Percentiles rank a stretch among this genome's conserved stretches.
These are phyloP conservation scores for Barypeithes pellucidus DNA, from an alignment of 2,888 invertebrate species.

Conservation along the genomic window DNA sequence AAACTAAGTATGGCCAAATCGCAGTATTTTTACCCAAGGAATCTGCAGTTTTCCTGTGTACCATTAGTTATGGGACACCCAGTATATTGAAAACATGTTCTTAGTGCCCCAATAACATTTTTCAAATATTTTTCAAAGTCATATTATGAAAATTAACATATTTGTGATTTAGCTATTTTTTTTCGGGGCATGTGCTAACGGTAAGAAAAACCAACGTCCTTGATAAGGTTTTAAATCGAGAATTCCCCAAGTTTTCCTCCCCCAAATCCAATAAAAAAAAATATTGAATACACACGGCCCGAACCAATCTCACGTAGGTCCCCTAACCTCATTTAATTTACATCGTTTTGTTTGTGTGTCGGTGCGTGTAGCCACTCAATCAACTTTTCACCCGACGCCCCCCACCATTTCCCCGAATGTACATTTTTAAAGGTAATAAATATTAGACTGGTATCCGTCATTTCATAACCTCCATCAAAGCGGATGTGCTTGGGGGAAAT, in stretches of 20 bases:
- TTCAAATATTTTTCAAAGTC: too few relatives aligned
- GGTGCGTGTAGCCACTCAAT: constrained; percentile 13
- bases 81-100: too few relatives aligned
- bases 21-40: too few relatives aligned
- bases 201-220: too few relatives aligned
- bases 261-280: background rate
- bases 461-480: constrained; percentile 1
- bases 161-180: too few relatives aligned
- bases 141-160: too few relatives aligned
- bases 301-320: background rate
- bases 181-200: background rate
- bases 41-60: too few relatives aligned
- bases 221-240: background rate
- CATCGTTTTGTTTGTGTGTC: constrained; percentile 11
- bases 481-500: background rate
- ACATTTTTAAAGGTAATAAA: constrained; percentile 19
- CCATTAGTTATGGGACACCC: too few relatives aligned
- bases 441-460: constrained; percentile 2
- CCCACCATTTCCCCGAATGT: background rate
- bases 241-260: background rate
- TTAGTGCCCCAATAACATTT: too few relatives aligned
- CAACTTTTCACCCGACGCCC: constrained; percentile 2
- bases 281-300: background rate
- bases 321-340: constrained; percentile 14
- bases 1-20: too few relatives aligned